Percentiles rank a stretch among this genome's conserved stretches.
These are phyloP conservation scores for Scalopus aquaticus DNA, from an alignment of 2,113 vertebrate genomes.

Conservation along the genomic window DNA sequence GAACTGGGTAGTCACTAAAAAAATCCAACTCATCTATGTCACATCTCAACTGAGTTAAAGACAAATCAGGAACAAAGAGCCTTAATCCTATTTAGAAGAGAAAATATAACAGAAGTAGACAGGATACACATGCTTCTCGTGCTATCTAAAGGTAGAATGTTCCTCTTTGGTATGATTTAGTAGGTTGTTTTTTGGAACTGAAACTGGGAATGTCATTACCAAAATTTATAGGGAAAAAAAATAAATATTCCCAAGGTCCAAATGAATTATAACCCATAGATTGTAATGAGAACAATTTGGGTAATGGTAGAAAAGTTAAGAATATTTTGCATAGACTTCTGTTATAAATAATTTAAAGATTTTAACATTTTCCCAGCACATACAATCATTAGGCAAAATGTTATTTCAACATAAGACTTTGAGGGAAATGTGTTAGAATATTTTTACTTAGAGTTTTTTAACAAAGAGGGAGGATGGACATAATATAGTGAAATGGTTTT, in stretches of 20 bases:
- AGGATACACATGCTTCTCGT: not conserved
- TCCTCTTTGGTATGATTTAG: not conserved
- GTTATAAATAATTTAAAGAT: not conserved
- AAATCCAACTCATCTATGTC: not conserved
- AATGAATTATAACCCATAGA: not conserved
- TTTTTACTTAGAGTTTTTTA: too few relatives aligned
- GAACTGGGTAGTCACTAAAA: not conserved
- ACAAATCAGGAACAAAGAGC: not conserved
- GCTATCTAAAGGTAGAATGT: not conserved
- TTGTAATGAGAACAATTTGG: not conserved
- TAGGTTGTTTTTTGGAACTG: not conserved
- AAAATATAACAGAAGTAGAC: not conserved
- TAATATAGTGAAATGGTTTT: too few relatives aligned
- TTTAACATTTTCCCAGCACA: not conserved
- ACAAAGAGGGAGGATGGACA: too few relatives aligned
- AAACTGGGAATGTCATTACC: not conserved
- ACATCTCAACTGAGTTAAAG: not conserved
- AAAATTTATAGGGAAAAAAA: not conserved
- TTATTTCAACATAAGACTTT: not conserved
- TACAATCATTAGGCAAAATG: slow-evolving; percentile 6
- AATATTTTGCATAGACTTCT: not conserved
- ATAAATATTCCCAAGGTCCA: not conserved
- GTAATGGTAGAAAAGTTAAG: not conserved
- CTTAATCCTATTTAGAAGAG: not conserved
- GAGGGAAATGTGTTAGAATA: too few relatives aligned